Base-by-base conservation (phyloP, 1,140 invertebrate species). In the Polypedilum pembai region DNA sequence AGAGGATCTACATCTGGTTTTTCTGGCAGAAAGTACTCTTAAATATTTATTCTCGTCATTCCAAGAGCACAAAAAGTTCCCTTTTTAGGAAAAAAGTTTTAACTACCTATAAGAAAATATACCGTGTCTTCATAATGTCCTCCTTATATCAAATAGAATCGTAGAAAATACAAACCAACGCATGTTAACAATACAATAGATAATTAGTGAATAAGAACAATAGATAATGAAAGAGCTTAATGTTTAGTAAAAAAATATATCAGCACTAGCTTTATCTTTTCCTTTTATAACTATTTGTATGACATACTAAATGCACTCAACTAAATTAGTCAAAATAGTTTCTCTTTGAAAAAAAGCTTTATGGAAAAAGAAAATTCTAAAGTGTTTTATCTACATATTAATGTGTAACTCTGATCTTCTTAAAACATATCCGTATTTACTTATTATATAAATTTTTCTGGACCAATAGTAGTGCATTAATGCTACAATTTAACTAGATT, bases 11-110 rank as follows among this genome's bases (percentile, higher is more conserved):
- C 2, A 3, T 33, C 24, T 3, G 24, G 24, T 33, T 33, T 75
- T 65, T 77, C 80, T 10, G 78, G 76, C 41, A 79, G 81, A 66
- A 82, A 82, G 77, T 81, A 82, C 21, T 75, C 65, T 10, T 69
- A 69, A 56, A 17, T 56, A 17, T 3, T 56, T 33, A 33, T 3
- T 33, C 24, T 3, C 24, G 5, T 33, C 24, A 33, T 33, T 33
- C 24, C 24, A 33, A 3, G 2, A 3, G 24, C 24, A 33, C 24
- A 3, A 33, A 33, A 5, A 33, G 1, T 33, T 33, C 24, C 5
- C 1, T 33, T 5, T 33, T 5, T 33, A 33, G n/a, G n/a, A n/a
- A 33, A 33, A 5, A 33, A 33, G 1, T 33, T 33, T 33, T 33
- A 56, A 56, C n/a, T 56, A 56, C 3, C 15, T 56, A 56, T 12